These are phyloP conservation scores for Planiliza haematocheilus DNA, from an alignment of 2,113 vertebrate species.

Conservation along the genomic window DNA sequence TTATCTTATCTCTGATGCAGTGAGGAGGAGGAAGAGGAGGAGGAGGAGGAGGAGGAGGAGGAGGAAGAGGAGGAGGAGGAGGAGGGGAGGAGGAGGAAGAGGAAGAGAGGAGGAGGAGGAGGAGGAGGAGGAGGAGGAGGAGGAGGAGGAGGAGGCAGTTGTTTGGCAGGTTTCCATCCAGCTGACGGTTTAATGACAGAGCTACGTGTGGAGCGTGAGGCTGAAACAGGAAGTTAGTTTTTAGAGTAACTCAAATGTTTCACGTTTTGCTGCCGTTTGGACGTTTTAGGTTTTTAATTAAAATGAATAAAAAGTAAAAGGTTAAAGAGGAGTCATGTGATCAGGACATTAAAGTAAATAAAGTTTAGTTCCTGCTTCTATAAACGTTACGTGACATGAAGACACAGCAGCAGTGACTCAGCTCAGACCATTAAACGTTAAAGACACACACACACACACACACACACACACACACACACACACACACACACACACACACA, in stretches of 20 bases:
- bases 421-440: too few species aligned
- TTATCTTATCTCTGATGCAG: slow-evolving; percentile 24
- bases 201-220: slow-evolving; percentile 56
- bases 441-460: too few species aligned
- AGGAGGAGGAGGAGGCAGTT: background rate
- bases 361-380: too few species aligned
- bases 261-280: too few species aligned
- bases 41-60: background rate
- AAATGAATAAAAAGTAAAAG: too few species aligned
- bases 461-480: background rate
- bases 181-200: slow-evolving; percentile 47
- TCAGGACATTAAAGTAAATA: too few species aligned
- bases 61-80: background rate
- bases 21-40: background rate
- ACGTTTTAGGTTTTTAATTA: too few species aligned
- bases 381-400: too few species aligned
- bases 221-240: background rate
- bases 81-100: background rate
- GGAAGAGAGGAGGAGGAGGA: background rate
- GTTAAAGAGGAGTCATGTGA: too few species aligned
- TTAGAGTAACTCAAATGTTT: too few species aligned
- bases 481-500: too few species aligned
- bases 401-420: too few species aligned
- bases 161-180: slow-evolving; percentile 47
- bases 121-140: background rate